phyloP scores from a whole-genome alignment of 2,797 vertebrate genomes.

The Enteromius mattozi region DNA sequence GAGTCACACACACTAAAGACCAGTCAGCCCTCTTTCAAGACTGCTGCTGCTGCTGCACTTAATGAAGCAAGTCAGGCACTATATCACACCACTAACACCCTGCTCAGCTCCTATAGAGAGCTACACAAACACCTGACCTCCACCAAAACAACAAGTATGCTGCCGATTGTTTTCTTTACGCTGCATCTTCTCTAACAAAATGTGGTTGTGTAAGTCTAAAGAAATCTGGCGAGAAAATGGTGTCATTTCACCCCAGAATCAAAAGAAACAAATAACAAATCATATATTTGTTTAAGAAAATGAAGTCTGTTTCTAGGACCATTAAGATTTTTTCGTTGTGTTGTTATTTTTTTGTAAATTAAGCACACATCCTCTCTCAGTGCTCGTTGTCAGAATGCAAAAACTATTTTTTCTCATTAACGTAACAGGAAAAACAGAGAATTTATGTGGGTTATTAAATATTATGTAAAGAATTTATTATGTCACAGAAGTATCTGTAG shows the following conservation, averaged over 20 bases:
- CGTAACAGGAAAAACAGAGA: neutral
- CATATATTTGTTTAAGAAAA: neutral
- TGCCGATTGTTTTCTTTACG: conserved; percentile 14
- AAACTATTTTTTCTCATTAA: neutral
- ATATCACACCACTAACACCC: conserved; percentile 45
- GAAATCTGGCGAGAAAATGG: neutral
- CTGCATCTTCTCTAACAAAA: neutral
- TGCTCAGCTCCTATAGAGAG: conserved; percentile 38
- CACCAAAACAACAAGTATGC: conserved; percentile 37
- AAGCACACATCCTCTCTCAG: neutral
- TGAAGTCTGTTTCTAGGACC: neutral
- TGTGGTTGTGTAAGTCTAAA: neutral
- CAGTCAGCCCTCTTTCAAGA: conserved; percentile 47
- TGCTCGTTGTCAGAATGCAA: neutral
- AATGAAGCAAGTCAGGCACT: conserved; percentile 58
- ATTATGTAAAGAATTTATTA: neutral
- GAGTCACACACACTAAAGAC: conserved; percentile 54
- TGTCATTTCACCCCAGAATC: neutral
- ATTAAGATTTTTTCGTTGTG: neutral
- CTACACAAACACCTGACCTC: conserved; percentile 29
- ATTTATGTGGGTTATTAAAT: neutral
- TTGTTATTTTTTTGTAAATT: neutral
- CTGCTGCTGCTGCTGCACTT: conserved; percentile 53
- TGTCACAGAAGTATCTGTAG: too few species aligned
- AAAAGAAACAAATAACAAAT: neutral